These are phyloP conservation scores for Miichthys miiuy DNA, from an alignment of 2,797 vertebrate species.

Conservation along the genomic window DNA sequence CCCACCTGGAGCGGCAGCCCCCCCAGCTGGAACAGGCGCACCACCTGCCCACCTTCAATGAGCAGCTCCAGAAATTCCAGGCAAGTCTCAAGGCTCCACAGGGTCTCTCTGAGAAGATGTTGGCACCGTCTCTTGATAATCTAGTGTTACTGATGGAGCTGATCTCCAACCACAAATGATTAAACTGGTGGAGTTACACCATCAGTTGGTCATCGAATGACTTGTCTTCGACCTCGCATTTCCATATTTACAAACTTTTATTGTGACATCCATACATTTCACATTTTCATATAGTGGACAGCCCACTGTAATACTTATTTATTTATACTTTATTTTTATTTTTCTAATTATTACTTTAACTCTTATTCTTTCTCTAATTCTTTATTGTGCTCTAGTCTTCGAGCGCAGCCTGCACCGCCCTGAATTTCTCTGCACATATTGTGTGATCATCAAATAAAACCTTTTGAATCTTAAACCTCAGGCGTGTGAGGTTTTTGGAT, in stretches of 20 bases:
- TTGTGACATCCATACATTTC: neutral
- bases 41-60: slow-evolving; percentile 88
- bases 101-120: neutral
- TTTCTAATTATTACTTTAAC: neutral
- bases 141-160: neutral
- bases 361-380: neutral
- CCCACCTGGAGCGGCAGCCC: slow-evolving; percentile 88
- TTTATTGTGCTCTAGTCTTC: neutral
- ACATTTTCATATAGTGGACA: neutral
- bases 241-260: too few relatives aligned
- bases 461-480: neutral
- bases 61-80: slow-evolving; percentile 87
- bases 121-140: neutral
- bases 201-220: neutral
- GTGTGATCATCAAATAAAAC: neutral
- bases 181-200: neutral
- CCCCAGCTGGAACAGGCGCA: slow-evolving; percentile 89
- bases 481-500: neutral
- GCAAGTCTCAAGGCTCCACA: slow-evolving; percentile 51
- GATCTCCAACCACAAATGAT: neutral
- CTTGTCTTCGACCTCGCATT: neutral
- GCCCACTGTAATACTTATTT: neutral
- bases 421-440: neutral
- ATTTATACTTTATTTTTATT: neutral
- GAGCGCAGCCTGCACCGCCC: neutral